Conservation (phyloP, 2,113 vertebrate species). For the Gobiocypris rarus region DNA sequence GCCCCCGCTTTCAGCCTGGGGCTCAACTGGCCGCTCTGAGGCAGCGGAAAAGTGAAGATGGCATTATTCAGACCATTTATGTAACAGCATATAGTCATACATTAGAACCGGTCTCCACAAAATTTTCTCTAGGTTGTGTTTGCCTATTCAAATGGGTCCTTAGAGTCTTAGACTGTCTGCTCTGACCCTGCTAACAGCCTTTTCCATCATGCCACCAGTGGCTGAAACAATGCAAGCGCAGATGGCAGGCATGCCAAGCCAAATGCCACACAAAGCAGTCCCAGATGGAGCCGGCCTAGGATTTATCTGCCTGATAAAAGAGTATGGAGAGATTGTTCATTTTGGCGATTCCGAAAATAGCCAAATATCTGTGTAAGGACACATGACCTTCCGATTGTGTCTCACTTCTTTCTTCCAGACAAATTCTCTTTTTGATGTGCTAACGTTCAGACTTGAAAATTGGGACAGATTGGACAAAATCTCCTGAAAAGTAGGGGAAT, state of each 20-base stretch:
- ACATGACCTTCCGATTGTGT: neutral
- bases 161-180: conserved; percentile 45
- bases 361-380: neutral
- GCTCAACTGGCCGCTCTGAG: neutral
- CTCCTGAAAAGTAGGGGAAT: conserved; percentile 30
- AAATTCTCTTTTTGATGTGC: conserved; percentile 4
- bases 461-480: conserved; percentile 1
- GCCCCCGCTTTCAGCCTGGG: neutral
- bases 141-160: neutral
- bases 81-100: conserved; percentile 19
- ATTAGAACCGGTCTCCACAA: neutral
- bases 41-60: conserved; percentile 11
- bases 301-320: conserved; percentile 39
- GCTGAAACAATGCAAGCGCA: conserved; percentile 55
- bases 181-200: conserved; percentile 28
- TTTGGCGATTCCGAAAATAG: conserved; percentile 7
- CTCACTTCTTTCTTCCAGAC: conserved; percentile 6
- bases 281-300: conserved; percentile 42
- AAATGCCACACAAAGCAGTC: conserved; percentile 54
- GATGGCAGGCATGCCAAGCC: conserved; percentile 55
- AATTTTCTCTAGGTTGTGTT: conserved; percentile 24
- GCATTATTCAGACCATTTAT: conserved; percentile 41
- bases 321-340: conserved; percentile 20
- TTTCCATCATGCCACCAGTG: conserved; percentile 40
- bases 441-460: conserved; percentile 10